Percentiles rank a stretch among this genome's conserved stretches.
Evolutionary conservation across 2,113 vertebrate species (phyloP).

Genomic region (Ranitomeya variabilis): DNA sequence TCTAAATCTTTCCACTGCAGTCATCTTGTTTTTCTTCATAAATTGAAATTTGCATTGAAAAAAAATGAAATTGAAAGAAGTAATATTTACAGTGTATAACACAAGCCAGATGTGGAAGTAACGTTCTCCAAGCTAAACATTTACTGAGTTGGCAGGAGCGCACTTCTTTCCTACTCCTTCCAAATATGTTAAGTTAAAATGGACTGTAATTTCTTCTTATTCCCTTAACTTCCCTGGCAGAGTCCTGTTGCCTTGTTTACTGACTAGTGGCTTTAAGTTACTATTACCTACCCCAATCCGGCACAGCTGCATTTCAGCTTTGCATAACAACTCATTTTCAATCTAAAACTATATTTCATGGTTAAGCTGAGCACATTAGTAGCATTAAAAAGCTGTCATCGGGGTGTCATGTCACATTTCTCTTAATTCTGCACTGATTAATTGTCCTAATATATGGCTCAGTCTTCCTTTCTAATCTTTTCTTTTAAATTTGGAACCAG

Average conservation of each 20-base stretch:
- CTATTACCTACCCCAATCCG: conserved; percentile 22
- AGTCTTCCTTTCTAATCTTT: background rate
- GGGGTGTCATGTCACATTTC: conserved; percentile 36
- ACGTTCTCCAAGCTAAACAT: conserved; percentile 66
- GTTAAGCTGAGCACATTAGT: background rate
- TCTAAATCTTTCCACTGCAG: conserved; percentile 20
- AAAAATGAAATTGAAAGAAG: conserved; percentile 59
- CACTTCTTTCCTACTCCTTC: conserved; percentile 58
- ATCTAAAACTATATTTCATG: background rate
- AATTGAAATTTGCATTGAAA: conserved; percentile 57
- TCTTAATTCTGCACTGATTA: conserved; percentile 2
- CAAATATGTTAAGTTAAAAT: conserved; percentile 35
- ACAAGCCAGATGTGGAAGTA: conserved; percentile 64
- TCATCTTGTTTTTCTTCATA: conserved; percentile 61
- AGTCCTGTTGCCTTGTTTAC: conserved; percentile 43
- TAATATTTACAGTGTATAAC: conserved; percentile 64
- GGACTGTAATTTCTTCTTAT: conserved; percentile 56
- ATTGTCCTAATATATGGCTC: background rate
- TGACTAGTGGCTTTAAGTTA: conserved; percentile 29
- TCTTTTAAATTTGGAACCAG: background rate
- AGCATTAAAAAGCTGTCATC: conserved; percentile 36
- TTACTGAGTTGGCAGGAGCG: conserved; percentile 64
- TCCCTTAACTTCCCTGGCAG: conserved; percentile 34
- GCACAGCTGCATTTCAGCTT: conserved; percentile 49
- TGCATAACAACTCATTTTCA: conserved; percentile 44